These are phyloP conservation scores for Volucella inanis DNA, from an alignment of 2,888 invertebrate genomes.

Conservation along the genomic window DNA sequence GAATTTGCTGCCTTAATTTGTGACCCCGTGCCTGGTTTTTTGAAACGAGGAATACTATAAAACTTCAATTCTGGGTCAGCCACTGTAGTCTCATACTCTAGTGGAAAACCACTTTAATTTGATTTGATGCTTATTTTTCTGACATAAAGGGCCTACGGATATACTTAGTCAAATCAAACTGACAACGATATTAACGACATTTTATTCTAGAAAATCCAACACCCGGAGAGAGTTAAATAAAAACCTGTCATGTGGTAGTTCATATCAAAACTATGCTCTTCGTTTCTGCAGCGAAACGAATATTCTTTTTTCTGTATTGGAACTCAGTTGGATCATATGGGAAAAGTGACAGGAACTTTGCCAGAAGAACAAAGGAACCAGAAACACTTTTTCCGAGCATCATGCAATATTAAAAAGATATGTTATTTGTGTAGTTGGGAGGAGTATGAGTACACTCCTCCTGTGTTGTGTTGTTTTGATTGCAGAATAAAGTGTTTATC, in stretches of 20 bases:
- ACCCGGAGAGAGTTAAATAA: conserved; percentile 65
- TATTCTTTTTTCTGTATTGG: neutral
- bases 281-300: neutral
- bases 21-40: no score
- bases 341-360: conserved; percentile 55
- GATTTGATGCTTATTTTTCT: conserved; percentile 13
- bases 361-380: conserved; percentile 49
- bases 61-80: neutral
- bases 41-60: no score
- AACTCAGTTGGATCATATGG: conserved; percentile 18
- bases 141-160: conserved; percentile 1
- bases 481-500: conserved; percentile 75
- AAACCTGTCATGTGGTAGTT: conserved; percentile 47
- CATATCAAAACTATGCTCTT: neutral
- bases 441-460: neutral
- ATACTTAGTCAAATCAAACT: conserved; percentile 33
- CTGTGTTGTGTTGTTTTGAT: conserved; percentile 53
- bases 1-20: no score
- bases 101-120: conserved; percentile 29
- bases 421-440: neutral
- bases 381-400: conserved; percentile 67
- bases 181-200: conserved; percentile 43
- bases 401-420: conserved; percentile 16
- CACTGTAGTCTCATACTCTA: conserved; percentile 39
- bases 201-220: conserved; percentile 30